Evolutionary conservation across 2,888 invertebrate species (phyloP), one percentile per base, ranked within the genome.

Genomic region (Agapostemon virescens): DNA sequence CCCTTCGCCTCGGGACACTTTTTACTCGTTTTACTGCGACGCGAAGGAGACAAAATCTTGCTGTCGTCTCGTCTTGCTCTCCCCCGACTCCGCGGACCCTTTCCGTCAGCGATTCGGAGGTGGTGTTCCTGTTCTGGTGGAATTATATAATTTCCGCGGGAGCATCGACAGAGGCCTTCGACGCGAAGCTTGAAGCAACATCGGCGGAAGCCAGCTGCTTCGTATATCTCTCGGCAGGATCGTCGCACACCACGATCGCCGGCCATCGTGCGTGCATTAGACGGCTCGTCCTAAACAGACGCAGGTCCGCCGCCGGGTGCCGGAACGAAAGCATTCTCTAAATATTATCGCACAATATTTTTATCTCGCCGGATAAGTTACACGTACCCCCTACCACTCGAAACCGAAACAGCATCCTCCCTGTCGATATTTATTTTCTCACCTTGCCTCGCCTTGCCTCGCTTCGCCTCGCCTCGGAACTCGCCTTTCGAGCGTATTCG

Each of bases 301-400:
- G 76, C 75, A 23, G 9, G 11, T 9, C 13, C 74, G 66, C 68
- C 20, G 69, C 67, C 55, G 55, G 69, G n/a, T 82, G 80, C 83
- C 82, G 74, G 82, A 86, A 45, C 71, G 83, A 87, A 79, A 86
- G 74, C 84, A 85, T 88, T 87, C 82, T 89, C 87, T 85, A 89
- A 90, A 90, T 90, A 89, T 90, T 89, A 90, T 89, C 85, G 85
- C 86, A 77, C 85, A 87, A 88, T 89, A 89, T 88, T 88, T 88
- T 87, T 85, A 86, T 77, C 86, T 74, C 67, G 69, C 70, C 30
- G 69, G 58, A 70, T 70, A 76, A 84, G 74, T 88, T 85, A 78
- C 74, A 63, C 75, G 33, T 55, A 58, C 49, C 42, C 67, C 26
- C 38, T 36, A 33, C 30, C n/a, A 52, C 38, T 71, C 74, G 45